Evolutionary conservation across 2,888 invertebrate genomes (phyloP), one percentile per base, ranked within the genome.

Genomic region (Pristionchus entomophagus): DNA sequence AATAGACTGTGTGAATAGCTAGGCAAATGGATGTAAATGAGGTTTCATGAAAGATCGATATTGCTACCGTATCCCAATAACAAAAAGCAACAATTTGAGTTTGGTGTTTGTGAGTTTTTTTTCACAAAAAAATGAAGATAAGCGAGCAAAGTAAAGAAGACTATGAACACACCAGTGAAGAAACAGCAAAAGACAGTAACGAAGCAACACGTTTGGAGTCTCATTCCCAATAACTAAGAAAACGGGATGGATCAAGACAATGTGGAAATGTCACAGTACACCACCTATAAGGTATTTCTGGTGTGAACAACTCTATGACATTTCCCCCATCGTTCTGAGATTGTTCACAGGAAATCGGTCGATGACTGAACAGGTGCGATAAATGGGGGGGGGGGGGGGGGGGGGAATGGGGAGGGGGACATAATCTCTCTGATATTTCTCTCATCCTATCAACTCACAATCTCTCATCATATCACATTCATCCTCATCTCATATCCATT

Each of bases 51-150:
- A 80, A 80, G 78, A 80, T 29, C 78, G 78, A 78, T 49, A 80
- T 51, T 80, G 32, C 78, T 80, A 80, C 78, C 78, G 78, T 80
- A 80, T 80, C 78, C 78, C 51, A 80, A 80, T 80, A 80, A 80
- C 78, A 80, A 80, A 51, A 80, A 49, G 51, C 49, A 80, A 49
- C 49, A 80, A 51, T 80, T 80, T 80, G 51, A 80, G n/a, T 80
- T 78, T 80, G 78, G 78, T 22, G 19, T 80, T 80, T 80, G 32
- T 32, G 12, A 19, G n/a, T 19, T 80, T 80, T 80, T 80, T 80
- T n/a, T n/a, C n/a, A n/a, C n/a, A n/a, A n/a, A n/a, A n/a, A 26
- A 45, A 32, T 80, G 29, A 80, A 51, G 41, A n/a, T 10, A 19
- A 80, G 51, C 78, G 51, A 51, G 78, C 73, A 73, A 73, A 32